These are phyloP conservation scores for Acleris laterana DNA, from an alignment of 2,888 invertebrate species.

Conservation along the genomic window DNA sequence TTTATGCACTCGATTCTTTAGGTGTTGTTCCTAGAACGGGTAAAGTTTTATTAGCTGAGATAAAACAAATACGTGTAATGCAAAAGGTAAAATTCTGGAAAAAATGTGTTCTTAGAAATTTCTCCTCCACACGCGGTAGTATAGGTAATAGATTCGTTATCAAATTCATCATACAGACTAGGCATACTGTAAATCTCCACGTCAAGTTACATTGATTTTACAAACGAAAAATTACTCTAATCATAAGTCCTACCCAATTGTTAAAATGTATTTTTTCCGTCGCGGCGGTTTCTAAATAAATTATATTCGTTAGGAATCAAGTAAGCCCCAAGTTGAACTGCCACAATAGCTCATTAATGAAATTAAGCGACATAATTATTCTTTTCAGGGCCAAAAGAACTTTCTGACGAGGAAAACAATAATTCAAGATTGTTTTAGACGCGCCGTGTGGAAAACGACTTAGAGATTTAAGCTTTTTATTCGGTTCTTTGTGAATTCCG, in stretches of 20 bases:
- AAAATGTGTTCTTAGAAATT: no score
- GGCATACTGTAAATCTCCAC: no score
- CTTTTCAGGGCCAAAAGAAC: conserved; percentile 48
- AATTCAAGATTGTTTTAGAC: conserved; percentile 27
- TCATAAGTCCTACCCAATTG: not conserved
- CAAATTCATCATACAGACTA: no score
- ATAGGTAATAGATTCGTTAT: no score
- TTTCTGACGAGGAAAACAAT: conserved; percentile 28
- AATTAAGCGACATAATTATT: conserved; percentile 73
- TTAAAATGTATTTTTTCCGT: conserved; percentile 43
- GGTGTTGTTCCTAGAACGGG: no score
- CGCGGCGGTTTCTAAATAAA: conserved; percentile 51
- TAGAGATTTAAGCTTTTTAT: conserved; percentile 1
- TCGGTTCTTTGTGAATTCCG: no score
- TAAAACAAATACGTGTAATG: no score
- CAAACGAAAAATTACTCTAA: not conserved
- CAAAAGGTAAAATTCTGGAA: no score
- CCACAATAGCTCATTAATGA: conserved; percentile 67
- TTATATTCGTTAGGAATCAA: conserved; percentile 63
- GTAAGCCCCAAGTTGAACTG: conserved; percentile 51
- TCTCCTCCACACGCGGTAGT: no score
- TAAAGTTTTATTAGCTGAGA: no score
- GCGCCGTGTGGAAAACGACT: conserved; percentile 26
- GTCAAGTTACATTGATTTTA: no score
- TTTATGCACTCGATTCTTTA: no score